Base-by-base conservation (phyloP, 2,797 vertebrate genomes). In the Halcyon leucocephala region DNA sequence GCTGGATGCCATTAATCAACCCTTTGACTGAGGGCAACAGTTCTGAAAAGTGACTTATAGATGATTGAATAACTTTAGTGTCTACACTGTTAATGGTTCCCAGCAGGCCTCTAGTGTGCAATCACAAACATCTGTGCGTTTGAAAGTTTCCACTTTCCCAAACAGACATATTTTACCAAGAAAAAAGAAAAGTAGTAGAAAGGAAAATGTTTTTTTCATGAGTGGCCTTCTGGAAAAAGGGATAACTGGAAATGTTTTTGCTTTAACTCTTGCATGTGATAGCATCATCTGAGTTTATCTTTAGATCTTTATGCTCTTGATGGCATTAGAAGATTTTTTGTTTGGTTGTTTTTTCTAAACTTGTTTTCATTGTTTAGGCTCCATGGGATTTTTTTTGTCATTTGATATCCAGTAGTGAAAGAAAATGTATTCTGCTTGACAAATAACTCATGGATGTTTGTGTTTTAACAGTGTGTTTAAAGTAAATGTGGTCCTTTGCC, bases 51-150 rank as follows among this genome's bases (percentile, higher is more conserved):
- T 93, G 73, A 93, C 72, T 95, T 82, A 17, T 2, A 42, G 87
- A 76, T 86, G 86, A 95, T 70, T 93, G 83, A 90, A 83, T 79
- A 92, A 72, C 67, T 86, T 81, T 66, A 67, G 66, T 93, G 82
- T 88, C 82, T 65, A 18, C 18, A 46, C 77, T 58, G 83, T 70
- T 95, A 88, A 82, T 86, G 64, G 35, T 74, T 96, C 90, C 82
- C 93, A 96, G 91, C 82, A 90, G 95, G 93, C 86, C 90, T 42
- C 44, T 90, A 29, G 79, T 12, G 6, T 84, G 73, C 86, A 89
- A 78, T 95, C 89, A 81, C 64, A 96, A 96, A 96, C 95, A 93
- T 91, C 76, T 95, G 86, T 86, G 82, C 3, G 0, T 94, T 85
- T 86, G 28, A 60, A 91, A 95, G 66, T 73, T 95, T 90, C 58